Evolutionary conservation across 2,888 invertebrate genomes (phyloP), one percentile per base, ranked within the genome.

Genomic region (Brenthis ino): DNA sequence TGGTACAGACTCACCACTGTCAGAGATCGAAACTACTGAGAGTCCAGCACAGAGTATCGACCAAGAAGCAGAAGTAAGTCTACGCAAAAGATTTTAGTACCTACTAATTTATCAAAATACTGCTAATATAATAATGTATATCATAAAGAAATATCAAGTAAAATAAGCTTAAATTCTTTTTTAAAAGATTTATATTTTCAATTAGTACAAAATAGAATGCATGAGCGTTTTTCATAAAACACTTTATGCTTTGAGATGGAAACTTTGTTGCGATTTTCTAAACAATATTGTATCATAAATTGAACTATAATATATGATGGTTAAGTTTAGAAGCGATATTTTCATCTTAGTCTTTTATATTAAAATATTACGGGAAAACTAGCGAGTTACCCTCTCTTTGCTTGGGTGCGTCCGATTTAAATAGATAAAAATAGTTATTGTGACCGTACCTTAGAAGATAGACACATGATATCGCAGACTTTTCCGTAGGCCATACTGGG

Each of bases 21-120:
- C 92, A 13, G 93, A 93, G 75, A 93, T 93, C 64, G 92, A 92
- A 75, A 89, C 84, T 16, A 80, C 85, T 13, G 87, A 85, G 47
- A 91, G 87, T 77, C 86, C 91, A 16, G 85, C 84, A 11, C 87
- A 88, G 64, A 86, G 82, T 70, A 81, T 80, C 11, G 81, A 81
- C 58, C 85, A 81, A 69, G 90, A 89, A 82, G 90, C 90, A 77
- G 48, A 60, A 57, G 69, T 64, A 56, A 65, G 63, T 53, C 33
- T 33, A 11, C 24, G 0, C 24, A n/a, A 13, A 54, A 54, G 4
- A 13, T 12, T 28, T 16, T 16, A 51, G n/a, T 28, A 28, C 28
- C 4, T 28, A 4, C 28, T 28, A 28, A 28, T 28, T 11, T 11
- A 43, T 43, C 8, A 43, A 43, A 11, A 43, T 37, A 37, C 6